Evolutionary conservation across 2,113 vertebrate species (phyloP), one percentile per base, ranked within the genome.

Genomic region (Leptobrachium ailaonicum): DNA sequence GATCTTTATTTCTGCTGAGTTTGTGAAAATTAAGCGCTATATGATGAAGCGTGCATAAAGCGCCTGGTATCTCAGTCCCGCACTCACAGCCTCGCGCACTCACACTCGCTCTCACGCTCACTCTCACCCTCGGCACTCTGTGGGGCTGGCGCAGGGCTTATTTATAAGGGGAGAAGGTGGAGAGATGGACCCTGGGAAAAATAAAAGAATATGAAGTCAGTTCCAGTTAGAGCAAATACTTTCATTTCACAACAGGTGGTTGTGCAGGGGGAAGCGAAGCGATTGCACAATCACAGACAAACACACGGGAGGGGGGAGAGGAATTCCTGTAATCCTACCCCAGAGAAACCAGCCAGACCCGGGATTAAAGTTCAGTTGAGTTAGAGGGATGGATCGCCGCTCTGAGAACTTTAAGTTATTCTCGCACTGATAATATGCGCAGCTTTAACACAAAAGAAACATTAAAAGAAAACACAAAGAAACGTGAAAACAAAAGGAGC

Each of bases 201-300:
- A 6, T 40, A 43, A 8, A 41, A 73, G 41, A 41, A 62, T 41
- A 42, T 72, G 13, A 64, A 71, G 71, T 79, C 77, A 56, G 12
- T 68, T 71, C 41, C 62, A 71, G 41, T 43, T 9, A 63, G 63
- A 66, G 53, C 66, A 71, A 70, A 78, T 53, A 71, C n/a, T 53
- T 41, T 0, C 1, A 14, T 69, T 77, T 77, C 50, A 68, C 75
- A 77, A 77, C 6, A 77, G 75, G 47, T 77, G 2, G 50, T 77
- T 69, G 7, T 47, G 53, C 64, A 32, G 42, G 43, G 50, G 41
- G 20, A 64, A 64, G 67, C 32, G 45, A 13, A 8, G 6, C 0
- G 2, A 11, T 77, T 77, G 44, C 66, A 42, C 75, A 58, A 77
- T 77, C 13, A 76, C 32, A 66, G 5, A 66, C n/a, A 66, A 66